These are phyloP conservation scores for rabbit (Oryctolagus cuniculus) DNA, from an alignment of 2,113 vertebrate species.

Conservation along the genomic window mOryCun1.1 NC_091433.1:66497501-66498000, in stretches of 20 bases:
- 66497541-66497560: neutral
- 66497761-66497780: neutral
- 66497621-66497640: neutral
- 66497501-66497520: neutral
- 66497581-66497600: accelerated
- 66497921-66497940: neutral
- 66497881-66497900: neutral
- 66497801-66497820: neutral
- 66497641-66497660: neutral
- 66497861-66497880: neutral
- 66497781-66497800: neutral
- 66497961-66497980: too few species aligned
- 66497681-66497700: neutral
- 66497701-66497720: neutral
- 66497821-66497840: neutral
- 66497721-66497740: neutral
- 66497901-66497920: neutral
- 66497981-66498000: neutral
- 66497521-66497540: neutral
- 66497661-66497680: neutral
- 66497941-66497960: accelerated
- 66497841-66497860: neutral
- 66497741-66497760: neutral
- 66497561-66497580: neutral
- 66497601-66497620: neutral